phyloP scores from a whole-genome alignment of 1,140 invertebrate species.

The Habropoda laboriosa region DNA sequence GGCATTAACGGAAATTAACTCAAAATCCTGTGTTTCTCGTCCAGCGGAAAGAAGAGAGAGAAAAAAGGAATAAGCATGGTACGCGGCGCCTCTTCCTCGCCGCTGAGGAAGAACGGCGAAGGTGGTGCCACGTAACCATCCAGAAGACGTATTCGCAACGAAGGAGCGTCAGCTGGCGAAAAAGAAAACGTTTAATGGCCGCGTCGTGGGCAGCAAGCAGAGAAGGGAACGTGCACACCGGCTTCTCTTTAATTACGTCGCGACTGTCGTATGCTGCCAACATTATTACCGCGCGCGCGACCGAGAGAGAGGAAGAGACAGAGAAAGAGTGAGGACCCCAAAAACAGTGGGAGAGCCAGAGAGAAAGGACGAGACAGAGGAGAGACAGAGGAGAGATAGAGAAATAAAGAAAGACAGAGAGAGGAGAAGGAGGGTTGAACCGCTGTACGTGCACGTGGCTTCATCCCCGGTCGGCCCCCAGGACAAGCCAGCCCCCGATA shows the following conservation, averaged over 20 bases:
- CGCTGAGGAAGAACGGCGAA: not conserved
- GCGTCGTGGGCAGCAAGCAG: slow-evolving; percentile 50
- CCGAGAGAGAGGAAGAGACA: too few species aligned
- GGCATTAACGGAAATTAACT: slow-evolving; percentile 30
- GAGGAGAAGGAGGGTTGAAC: not conserved
- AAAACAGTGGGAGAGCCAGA: too few species aligned
- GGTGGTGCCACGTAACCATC: not conserved
- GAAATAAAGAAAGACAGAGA: too few species aligned
- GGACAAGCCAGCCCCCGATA: slow-evolving; percentile 30
- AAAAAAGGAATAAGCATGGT: not conserved
- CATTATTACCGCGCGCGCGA: slow-evolving; percentile 34
- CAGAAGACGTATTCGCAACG: not conserved
- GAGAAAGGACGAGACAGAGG: too few species aligned
- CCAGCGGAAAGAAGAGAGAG: too few species aligned
- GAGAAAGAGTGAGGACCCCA: too few species aligned
- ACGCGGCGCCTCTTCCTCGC: not conserved
- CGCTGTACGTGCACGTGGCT: not conserved
- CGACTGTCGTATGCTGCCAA: slow-evolving; percentile 34
- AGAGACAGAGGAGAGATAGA: too few species aligned
- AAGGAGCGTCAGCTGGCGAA: slow-evolving; percentile 49
- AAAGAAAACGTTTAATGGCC: slow-evolving; percentile 64
- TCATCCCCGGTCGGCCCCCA: not conserved
- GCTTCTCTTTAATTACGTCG: slow-evolving; percentile 57
- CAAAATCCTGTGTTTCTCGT: not conserved
- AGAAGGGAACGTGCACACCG: slow-evolving; percentile 36